Evolutionary conservation across 1,140 invertebrate genomes (phyloP).

Genomic region (Eupeodes corollae): DNA sequence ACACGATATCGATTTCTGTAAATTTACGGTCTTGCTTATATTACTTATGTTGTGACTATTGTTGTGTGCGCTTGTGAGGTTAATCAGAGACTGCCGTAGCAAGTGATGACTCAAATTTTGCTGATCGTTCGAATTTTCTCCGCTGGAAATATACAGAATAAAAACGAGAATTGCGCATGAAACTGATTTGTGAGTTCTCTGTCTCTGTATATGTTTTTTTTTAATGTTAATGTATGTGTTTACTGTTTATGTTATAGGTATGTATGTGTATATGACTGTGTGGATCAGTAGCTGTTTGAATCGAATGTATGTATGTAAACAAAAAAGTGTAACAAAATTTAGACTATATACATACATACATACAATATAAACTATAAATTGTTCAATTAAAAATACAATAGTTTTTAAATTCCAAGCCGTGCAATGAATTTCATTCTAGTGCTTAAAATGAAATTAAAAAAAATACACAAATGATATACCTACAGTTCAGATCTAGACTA

Average conservation of each 20-base stretch:
- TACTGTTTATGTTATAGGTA: neutral
- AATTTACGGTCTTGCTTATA: neutral
- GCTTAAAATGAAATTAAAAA: too few species aligned
- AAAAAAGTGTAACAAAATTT: too few species aligned
- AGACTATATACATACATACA: too few species aligned
- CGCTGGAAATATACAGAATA: slow-evolving; percentile 27
- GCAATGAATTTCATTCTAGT: too few species aligned
- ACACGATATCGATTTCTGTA: slow-evolving; percentile 14
- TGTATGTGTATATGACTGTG: neutral
- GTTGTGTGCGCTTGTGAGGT: slow-evolving; percentile 31
- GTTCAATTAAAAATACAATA: too few species aligned
- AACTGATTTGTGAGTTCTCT: neutral
- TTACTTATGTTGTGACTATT: slow-evolving; percentile 3
- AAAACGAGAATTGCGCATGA: slow-evolving; percentile 12
- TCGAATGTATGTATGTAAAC: neutral
- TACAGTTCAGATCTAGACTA: too few species aligned
- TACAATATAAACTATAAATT: too few species aligned
- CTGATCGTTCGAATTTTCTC: slow-evolving; percentile 34
- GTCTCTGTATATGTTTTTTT: neutral
- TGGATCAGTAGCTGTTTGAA: slow-evolving; percentile 7
- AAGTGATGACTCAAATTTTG: slow-evolving; percentile 33
- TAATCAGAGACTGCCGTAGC: slow-evolving; percentile 34
- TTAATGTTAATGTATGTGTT: neutral
- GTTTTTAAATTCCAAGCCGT: too few species aligned
- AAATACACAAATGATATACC: too few species aligned